Base-by-base conservation (phyloP, 2,797 vertebrate species). In the Ptychadena robeensis region DNA sequence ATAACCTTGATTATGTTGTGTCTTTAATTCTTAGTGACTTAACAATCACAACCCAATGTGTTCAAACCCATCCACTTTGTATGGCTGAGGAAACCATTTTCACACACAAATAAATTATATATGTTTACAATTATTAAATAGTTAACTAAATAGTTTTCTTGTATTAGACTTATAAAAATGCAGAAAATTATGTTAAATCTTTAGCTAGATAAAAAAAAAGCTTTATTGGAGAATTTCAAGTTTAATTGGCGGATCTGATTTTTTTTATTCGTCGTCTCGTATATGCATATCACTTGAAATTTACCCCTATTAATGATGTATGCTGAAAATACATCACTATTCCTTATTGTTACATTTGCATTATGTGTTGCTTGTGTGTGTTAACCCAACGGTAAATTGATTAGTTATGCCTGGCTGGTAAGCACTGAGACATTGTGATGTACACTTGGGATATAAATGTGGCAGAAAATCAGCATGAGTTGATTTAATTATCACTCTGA, bases 401-500 rank as follows among this genome's bases (percentile, higher is more conserved):
- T 97, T 95, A 92, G 92, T 95, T 96, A 95, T 97, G 94, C 95
- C 93, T 93, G 92, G 94, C 93, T 94, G 88, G 93, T 93, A 93
- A 95, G 93, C 94, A 88, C 91, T 86, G 92, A 95, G 94, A 94
- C 95, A 93, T 94, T 95, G 93, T 95, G 93, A 93, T 95, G 88
- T 88, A 91, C 96, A 93, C 96, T 5, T 82, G 96, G 96, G 97
- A 99, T 97, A 98, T 97, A 96, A 97, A 97, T 98, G 96, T 97
- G 96, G 96, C 96, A 97, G 95, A 93, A 97, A 97, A 98, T 97
- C 96, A 97, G 96, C 96, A 93, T 91, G 94, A 96, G 96, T 94
- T 96, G 96, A 97, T 99, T 98, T 97, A 97, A 98, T 99, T 99
- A 96, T 96, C 92, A 92, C 94, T 94, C 89, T 69, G 93, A 97